Conservation (phyloP, 2,113 vertebrate species). For the Neomonachus schauinslandi region DNA sequence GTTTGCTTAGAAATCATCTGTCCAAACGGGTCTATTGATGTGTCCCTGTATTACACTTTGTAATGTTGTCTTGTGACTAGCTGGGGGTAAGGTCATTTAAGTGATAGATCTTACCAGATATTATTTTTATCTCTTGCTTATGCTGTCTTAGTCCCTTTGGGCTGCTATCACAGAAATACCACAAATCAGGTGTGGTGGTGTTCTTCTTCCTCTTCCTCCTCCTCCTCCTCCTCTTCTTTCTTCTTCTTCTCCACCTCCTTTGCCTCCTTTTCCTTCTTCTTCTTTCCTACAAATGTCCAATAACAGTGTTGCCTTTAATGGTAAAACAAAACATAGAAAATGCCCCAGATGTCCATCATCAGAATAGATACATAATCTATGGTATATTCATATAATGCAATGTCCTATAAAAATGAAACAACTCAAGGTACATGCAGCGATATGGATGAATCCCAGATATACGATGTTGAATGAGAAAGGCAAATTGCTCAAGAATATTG, state of each 20-base stretch:
- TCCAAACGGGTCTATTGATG: background rate
- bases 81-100: background rate
- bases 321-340: conserved; percentile 1
- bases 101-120: background rate
- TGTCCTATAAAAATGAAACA: conserved; percentile 23
- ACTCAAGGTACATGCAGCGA: background rate
- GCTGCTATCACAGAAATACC: background rate
- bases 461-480: background rate
- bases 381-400: background rate
- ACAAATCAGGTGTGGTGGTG: background rate
- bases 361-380: background rate
- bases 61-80: background rate
- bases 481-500: background rate
- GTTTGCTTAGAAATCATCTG: background rate
- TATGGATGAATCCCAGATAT: background rate
- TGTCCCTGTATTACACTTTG: background rate
- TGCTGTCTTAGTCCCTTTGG: background rate
- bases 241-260: background rate
- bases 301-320: background rate
- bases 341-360: background rate
- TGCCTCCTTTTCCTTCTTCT: background rate
- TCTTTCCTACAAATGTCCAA: background rate
- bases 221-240: too few relatives aligned
- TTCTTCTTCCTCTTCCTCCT: too few relatives aligned
- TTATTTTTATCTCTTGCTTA: conserved; percentile 33